Evolutionary conservation across 2,888 invertebrate genomes (phyloP), one percentile per base, ranked within the genome.

Genomic region (Lordiphosa fenestrarum): DNA sequence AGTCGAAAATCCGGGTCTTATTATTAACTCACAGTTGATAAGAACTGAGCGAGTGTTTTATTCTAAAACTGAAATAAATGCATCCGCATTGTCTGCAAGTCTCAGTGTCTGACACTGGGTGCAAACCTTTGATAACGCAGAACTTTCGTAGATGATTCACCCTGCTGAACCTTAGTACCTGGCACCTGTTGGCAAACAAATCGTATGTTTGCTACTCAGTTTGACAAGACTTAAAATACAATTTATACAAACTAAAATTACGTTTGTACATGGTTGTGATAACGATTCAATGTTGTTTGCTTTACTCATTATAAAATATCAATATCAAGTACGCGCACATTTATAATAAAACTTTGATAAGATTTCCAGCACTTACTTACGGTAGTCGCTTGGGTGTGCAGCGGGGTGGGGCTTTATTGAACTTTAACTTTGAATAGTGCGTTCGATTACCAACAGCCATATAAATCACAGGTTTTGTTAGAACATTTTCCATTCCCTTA

Each of bases 261-360:
- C 37, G 9, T 37, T 33, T 33, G 41, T 33, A 15, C 10, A 15
- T 19, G 10, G 13, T 12, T 10, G 33, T 48, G 61, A 61, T 58
- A 58, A 52, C 15, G 13, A 19, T 13, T n/a, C 33, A 40, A 15
- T 47, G 7, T 13, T 53, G 35, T 47, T 49, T 39, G 25, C 4
- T 9, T 38, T 50, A 46, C 25, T 47, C 47, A 54, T 47, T 54
- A 63, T 63, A 42, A 62, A 62, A 53, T 62, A 49, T 49, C 30
- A 38, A 19, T 56, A 58, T 47, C 47, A 30, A 9, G 30, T 30
- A 30, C 30, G 30, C 7, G 9, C 30, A 9, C 30, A 30, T 50
- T 9, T 2, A 38, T 10, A 25, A 4, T 10, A 5, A 10, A 1
- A 6, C 23, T 7, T 12, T 35, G 62, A 63, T 63, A 63, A 63